Conservation (phyloP, 2,888 invertebrate genomes). For the Mamestra brassicae region DNA sequence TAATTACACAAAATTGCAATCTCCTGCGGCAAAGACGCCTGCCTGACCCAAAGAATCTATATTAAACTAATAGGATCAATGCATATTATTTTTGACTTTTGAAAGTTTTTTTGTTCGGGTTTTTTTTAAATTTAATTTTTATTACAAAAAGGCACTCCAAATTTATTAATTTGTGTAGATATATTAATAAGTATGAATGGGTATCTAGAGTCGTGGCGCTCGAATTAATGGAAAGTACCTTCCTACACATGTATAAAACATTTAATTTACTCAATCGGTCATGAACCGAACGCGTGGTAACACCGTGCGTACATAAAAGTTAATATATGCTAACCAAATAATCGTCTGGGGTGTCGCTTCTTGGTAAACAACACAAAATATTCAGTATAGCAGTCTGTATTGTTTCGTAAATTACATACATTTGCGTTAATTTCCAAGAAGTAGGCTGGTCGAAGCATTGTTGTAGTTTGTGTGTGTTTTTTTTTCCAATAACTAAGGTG, state of each 20-base stretch:
- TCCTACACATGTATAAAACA: neutral
- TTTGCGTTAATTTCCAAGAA: neutral
- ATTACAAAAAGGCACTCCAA: too few relatives aligned
- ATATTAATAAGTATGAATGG: neutral
- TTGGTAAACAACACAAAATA: constrained; percentile 42
- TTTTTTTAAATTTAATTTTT: too few relatives aligned
- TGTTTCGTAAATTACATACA: constrained; percentile 35
- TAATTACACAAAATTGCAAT: too few relatives aligned
- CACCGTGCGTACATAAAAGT: constrained; percentile 34
- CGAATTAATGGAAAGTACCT: constrained; percentile 6
- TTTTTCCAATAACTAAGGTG: neutral
- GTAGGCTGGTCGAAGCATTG: neutral
- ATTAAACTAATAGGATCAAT: too few relatives aligned
- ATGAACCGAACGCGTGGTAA: constrained; percentile 34
- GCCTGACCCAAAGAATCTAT: too few relatives aligned
- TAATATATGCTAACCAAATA: constrained; percentile 48
- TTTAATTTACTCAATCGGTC: constrained; percentile 20
- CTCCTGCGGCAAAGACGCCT: too few relatives aligned
- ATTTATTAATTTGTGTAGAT: neutral
- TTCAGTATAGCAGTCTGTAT: constrained; percentile 31
- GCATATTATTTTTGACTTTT: too few relatives aligned
- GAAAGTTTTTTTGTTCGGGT: too few relatives aligned
- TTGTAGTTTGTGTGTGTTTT: constrained; percentile 1
- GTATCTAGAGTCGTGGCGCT: neutral
- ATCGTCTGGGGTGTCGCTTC: constrained; percentile 33